These are phyloP conservation scores for Antitype chi DNA, from an alignment of 2,888 invertebrate species.

Conservation along the genomic window DNA sequence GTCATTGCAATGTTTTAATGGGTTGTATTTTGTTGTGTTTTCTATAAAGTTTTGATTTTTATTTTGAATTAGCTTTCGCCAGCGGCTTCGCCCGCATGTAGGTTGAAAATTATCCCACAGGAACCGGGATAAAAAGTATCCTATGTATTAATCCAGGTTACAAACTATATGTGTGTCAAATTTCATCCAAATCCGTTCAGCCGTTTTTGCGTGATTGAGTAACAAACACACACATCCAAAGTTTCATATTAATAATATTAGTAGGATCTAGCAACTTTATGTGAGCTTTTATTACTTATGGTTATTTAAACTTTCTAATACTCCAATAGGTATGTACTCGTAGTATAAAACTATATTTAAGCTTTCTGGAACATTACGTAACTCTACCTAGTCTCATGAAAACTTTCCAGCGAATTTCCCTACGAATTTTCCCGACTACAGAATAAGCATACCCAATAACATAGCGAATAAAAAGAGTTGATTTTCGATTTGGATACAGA, in stretches of 20 bases:
- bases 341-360: not conserved
- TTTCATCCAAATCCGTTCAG: no score
- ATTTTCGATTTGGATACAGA: conserved; percentile 86
- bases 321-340: not conserved
- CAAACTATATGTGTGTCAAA: no score
- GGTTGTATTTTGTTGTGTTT: not conserved
- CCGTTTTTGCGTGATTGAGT: no score
- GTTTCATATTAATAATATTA: no score
- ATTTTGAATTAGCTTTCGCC: no score
- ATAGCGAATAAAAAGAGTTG: conserved; percentile 83
- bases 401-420: conserved; percentile 10
- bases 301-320: no score
- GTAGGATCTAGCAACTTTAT: not conserved
- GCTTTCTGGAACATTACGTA: not conserved
- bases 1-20: not conserved
- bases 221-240: no score
- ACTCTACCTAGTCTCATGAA: not conserved
- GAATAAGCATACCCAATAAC: conserved; percentile 78
- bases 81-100: no score
- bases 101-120: no score
- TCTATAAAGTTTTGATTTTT: not conserved
- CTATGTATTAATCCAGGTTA: no score
- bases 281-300: no score
- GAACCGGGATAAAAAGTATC: no score
- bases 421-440: conserved; percentile 53